Percentiles rank a stretch among this genome's conserved stretches.
Evolutionary conservation across 1,140 invertebrate genomes (phyloP).

Genomic region (Apocrypta bakeri): DNA sequence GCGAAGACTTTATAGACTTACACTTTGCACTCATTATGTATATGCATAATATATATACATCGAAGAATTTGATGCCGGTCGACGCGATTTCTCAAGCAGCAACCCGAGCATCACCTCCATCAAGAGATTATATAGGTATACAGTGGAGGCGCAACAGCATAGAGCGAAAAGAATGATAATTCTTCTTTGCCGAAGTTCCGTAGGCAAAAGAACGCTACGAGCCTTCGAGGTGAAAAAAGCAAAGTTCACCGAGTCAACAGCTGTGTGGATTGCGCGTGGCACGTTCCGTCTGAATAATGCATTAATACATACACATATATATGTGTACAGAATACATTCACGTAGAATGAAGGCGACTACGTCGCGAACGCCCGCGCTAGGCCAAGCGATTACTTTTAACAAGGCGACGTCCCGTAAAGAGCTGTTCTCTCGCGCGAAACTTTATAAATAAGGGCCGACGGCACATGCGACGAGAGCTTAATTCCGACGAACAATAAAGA

Average conservation of each 20-base stretch:
- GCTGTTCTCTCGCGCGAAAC: constrained; percentile 5
- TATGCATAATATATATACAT: too few relatives aligned
- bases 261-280: background rate
- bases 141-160: too few relatives aligned
- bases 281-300: constrained; percentile 29
- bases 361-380: background rate
- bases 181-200: constrained; percentile 15
- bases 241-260: background rate
- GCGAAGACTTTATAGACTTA: too few relatives aligned
- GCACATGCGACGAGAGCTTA: constrained; percentile 10
- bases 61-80: too few relatives aligned
- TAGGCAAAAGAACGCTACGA: background rate
- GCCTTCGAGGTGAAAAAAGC: background rate
- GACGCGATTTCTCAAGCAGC: too few relatives aligned
- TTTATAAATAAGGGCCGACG: constrained; percentile 9
- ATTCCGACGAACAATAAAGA: constrained; percentile 23
- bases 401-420: constrained; percentile 18
- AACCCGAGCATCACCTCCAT: background rate
- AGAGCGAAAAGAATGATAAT: background rate
- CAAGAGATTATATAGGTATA: too few relatives aligned
- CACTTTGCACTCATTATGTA: too few relatives aligned
- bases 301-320: constrained; percentile 25
- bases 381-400: constrained; percentile 36
- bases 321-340: too few relatives aligned
- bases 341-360: too few relatives aligned